These are phyloP conservation scores for Pluvialis apricaria DNA, from an alignment of 2,113 vertebrate species.

Conservation along the genomic window DNA sequence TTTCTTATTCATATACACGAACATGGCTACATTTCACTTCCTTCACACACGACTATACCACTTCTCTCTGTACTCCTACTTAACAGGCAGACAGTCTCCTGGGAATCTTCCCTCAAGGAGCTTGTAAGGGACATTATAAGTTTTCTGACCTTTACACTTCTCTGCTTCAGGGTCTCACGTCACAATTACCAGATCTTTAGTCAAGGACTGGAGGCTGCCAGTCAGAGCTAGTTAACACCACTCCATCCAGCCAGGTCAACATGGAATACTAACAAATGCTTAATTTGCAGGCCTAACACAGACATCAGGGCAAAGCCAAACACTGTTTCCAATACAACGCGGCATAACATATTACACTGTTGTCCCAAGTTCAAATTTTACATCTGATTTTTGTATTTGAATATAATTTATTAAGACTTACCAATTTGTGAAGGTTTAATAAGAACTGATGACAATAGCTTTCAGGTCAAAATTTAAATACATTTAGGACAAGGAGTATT, in stretches of 20 bases:
- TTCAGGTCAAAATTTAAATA: neutral
- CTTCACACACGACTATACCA: neutral
- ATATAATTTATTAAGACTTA: neutral
- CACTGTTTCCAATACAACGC: neutral
- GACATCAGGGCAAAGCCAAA: neutral
- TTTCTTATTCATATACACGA: neutral
- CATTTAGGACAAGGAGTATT: neutral
- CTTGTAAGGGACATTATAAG: neutral
- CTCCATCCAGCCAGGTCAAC: neutral
- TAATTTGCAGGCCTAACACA: neutral
- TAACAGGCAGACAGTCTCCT: neutral
- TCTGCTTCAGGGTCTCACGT: neutral
- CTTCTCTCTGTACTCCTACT: neutral
- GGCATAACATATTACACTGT: neutral
- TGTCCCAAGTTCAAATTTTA: neutral
- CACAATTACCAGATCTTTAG: neutral
- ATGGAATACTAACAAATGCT: neutral
- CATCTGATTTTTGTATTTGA: neutral
- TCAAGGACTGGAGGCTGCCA: neutral
- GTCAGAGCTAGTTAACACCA: neutral
- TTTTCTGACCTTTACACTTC: neutral
- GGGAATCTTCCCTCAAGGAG: neutral
- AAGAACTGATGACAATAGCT: accelerated
- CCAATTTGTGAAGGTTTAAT: neutral
- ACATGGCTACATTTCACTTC: neutral